A percentile compares a stretch with the other conserved stretches of the same genome.
Conservation (phyloP, 2,888 invertebrate genomes). For the Eutolmus rufibarbis region DNA sequence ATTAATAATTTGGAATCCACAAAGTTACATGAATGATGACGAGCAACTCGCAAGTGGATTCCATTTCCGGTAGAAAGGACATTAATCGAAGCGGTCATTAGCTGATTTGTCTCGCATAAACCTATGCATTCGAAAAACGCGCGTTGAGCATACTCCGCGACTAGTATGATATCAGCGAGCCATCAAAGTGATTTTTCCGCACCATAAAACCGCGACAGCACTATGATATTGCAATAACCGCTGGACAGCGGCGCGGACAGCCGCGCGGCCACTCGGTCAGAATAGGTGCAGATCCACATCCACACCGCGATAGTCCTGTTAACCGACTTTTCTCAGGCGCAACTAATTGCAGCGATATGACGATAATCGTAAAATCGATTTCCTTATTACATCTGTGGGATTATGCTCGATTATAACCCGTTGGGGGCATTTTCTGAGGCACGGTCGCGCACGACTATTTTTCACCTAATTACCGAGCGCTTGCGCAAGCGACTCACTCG, state of each 20-base stretch:
- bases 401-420: slow-evolving; percentile 14
- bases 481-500: slow-evolving; percentile 19
- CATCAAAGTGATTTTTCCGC: not conserved
- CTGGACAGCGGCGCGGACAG: not conserved
- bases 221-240: not conserved
- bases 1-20: not conserved
- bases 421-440: not conserved
- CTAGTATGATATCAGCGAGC: not conserved
- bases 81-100: not conserved
- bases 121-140: not conserved
- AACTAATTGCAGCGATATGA: slow-evolving; percentile 7
- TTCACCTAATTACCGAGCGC: slow-evolving; percentile 9
- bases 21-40: not conserved
- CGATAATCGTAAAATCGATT: slow-evolving; percentile 25
- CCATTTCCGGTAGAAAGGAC: not conserved
- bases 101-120: not conserved
- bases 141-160: not conserved
- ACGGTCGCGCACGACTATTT: not conserved
- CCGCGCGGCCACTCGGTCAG: not conserved
- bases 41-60: not conserved
- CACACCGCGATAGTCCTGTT: not conserved
- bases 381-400: slow-evolving; percentile 21
- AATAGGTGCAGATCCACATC: not conserved
- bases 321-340: slow-evolving; percentile 20
- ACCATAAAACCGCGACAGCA: not conserved